Base-by-base conservation (phyloP, 64 coral and sea anemone genomes). In the Actinia tenebrosa region DNA sequence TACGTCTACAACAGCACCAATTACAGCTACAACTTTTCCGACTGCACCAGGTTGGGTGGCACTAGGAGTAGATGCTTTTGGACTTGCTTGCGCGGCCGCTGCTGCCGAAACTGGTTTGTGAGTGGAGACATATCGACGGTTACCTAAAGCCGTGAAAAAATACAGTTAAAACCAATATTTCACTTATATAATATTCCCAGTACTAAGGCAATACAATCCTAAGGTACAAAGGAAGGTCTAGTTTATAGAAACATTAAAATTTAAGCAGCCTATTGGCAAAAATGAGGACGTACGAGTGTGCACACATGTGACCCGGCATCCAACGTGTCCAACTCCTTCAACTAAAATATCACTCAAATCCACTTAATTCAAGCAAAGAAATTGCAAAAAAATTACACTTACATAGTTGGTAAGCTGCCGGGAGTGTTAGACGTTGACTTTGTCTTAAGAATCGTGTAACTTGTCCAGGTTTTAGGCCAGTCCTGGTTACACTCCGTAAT, bases 1-100 rank as follows among this genome's bases (percentile, higher is more conserved):
- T 26, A 99, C 96, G 86, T 99, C 96, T 83, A 99, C 96, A 88
- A 99, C 96, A 66, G 96, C 96, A 84, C 96, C 96, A 43, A 99
- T 99, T 88, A 99, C 96, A 27, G 96, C 96, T 18, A 94, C 91
- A 80, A 99, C 89, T 88, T 89, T 87, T 27, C 96, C 96, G 66
- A 92, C 88, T 50, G 93, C 93, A 78, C 92, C 96, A 77, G 86
- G 90, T 66, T 91, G 88, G 16, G 86, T 23, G 64, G 88, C 96
- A 27, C 91, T 16, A 16, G 92, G 84, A n/a, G 91, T 84, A 18
- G 80, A 83, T 43, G 92, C 53, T 61, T 92, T 45, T 6, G 85
- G 84, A 23, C 87, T 66, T 2, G 96, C 88, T 81, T 93, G 89
- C n/a, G 95, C 92, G 81, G 93, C 89, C 10, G 89, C 89, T 3